phyloP scores from a whole-genome alignment of 1,140 invertebrate species.

The Aplysia californica region DNA sequence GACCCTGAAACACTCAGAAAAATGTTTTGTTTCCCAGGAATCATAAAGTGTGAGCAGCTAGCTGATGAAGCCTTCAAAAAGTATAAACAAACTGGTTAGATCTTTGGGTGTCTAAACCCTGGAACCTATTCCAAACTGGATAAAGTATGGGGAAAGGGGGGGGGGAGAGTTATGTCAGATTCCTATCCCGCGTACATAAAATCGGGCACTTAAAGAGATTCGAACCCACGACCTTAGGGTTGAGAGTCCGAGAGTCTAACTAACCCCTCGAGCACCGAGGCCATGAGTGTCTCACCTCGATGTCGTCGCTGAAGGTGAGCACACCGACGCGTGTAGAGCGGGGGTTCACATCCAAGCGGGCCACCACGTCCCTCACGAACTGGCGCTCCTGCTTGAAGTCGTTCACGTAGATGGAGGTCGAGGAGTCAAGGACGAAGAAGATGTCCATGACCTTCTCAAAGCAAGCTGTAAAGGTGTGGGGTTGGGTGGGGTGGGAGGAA shows the following conservation, averaged over 20 bases:
- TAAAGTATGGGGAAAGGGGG: background rate
- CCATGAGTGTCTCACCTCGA: conserved; percentile 36
- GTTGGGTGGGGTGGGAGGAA: too few relatives aligned
- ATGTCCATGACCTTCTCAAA: conserved; percentile 59
- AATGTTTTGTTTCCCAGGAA: too few relatives aligned
- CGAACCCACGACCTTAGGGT: too few relatives aligned
- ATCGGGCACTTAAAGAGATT: too few relatives aligned
- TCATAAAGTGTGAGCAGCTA: too few relatives aligned
- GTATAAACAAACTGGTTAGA: too few relatives aligned
- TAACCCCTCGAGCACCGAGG: too few relatives aligned
- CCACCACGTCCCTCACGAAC: conserved; percentile 50
- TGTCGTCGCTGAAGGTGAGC: conserved; percentile 49
- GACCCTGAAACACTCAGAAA: too few relatives aligned
- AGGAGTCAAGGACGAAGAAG: conserved; percentile 61
- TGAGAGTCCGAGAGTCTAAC: too few relatives aligned
- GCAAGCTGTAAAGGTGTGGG: too few relatives aligned
- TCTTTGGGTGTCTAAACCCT: background rate
- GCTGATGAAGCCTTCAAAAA: too few relatives aligned
- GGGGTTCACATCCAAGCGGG: conserved; percentile 42
- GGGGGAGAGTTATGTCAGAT: background rate
- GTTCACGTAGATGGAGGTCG: conserved; percentile 57
- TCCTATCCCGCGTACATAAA: background rate
- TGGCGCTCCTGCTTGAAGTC: conserved; percentile 52
- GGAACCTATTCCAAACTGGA: background rate
- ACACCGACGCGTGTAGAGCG: conserved; percentile 50